phyloP scores from a whole-genome alignment of 2,888 invertebrate species.

The Thelaira solivaga region DNA sequence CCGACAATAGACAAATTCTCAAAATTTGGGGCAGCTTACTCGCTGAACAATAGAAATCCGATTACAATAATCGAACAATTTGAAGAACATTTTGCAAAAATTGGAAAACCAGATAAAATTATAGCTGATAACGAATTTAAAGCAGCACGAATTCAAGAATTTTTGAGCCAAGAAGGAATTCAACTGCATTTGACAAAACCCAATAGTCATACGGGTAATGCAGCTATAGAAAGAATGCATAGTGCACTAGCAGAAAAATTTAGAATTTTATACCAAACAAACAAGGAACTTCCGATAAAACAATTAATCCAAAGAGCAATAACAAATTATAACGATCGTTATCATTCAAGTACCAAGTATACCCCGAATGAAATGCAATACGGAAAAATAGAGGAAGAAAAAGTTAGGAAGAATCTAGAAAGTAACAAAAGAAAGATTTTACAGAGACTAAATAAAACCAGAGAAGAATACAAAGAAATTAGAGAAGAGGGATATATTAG shows the following conservation, averaged over 20 bases:
- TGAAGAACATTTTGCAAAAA: neutral
- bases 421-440: neutral
- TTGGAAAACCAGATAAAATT: neutral
- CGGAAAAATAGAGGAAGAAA: neutral
- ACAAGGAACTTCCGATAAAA: neutral
- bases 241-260: neutral
- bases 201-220: neutral
- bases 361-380: neutral
- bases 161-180: neutral
- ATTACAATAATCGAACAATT: neutral
- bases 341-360: neutral
- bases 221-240: neutral
- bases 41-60: neutral
- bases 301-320: neutral
- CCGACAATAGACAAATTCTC: neutral
- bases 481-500: conserved; percentile 27
- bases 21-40: neutral
- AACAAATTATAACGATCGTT: neutral
- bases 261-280: neutral
- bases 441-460: conserved; percentile 3
- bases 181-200: neutral
- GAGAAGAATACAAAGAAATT: conserved; percentile 8
- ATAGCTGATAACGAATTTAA: neutral
- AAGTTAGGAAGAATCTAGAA: neutral
- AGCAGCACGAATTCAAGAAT: neutral